Evolutionary conservation across 1,140 invertebrate genomes (phyloP), one percentile per base, ranked within the genome.

Genomic region (Orius laevigatus): DNA sequence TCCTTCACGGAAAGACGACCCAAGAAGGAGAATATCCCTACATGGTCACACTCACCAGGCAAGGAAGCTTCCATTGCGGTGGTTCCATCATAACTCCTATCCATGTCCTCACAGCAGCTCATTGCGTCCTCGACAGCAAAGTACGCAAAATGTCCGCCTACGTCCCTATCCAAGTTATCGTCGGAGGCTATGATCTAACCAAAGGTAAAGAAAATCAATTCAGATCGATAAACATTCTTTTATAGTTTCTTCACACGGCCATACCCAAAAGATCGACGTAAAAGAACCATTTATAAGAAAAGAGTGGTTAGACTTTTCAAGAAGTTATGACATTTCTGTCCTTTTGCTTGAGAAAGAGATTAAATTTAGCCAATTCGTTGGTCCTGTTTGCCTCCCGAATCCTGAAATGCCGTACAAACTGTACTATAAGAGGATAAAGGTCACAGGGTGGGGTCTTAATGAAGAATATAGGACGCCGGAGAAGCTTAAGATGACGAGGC

Each of bases 61-160:
- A 12, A 31, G 12, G 64, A 0, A 59, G 62, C 32, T 72, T 74
- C 57, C 70, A 71, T 34, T 74, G 72, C 54, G 73, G 73, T 0
- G 73, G 72, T 0, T 68, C 68, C 0, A 59, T 76, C 5, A 67
- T 73, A 45, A 63, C 61, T 0, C 43, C 60, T 8, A 59, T 59
- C 0, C 66, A 69, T 32, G 66, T 75, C 5, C 53, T 76, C 15
- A 75, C 73, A 2, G 73, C 73, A 12, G 73, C 73, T 12, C 73
- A 75, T 57, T 76, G 74, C 49, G 63, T 74, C 46, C 60, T 65
- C 25, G 58, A 42, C n/a, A 2, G 62, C 58, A 54, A 56, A 31
- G 53, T 55, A 2, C 38, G 55, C 11, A 57, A 42, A 48, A 14
- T 16, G 40, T 19, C 40, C 3, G 3, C 16, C 18, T 19, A 14